These are phyloP conservation scores for Rotaria sp. DNA, from an alignment of 2,888 invertebrate species.

Conservation along the genomic window DNA sequence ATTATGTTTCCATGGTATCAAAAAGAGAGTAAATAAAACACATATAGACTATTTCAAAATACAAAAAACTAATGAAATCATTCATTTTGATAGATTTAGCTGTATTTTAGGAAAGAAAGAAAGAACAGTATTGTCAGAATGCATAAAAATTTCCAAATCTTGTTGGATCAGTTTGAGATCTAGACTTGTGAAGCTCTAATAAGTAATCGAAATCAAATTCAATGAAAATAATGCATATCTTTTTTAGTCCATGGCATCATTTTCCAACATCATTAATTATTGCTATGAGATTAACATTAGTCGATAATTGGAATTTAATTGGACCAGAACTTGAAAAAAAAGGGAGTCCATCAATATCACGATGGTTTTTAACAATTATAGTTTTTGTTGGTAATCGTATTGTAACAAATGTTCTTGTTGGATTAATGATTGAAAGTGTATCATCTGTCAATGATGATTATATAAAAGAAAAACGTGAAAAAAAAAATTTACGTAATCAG, in stretches of 20 bases:
- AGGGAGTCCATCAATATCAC: background rate
- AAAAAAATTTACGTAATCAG: constrained; percentile 17
- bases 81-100: no score
- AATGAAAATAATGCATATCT: no score
- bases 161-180: no score
- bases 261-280: background rate
- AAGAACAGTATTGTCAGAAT: no score
- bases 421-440: constrained; percentile 25
- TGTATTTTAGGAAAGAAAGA: no score
- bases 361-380: constrained; percentile 9
- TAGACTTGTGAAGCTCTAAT: no score
- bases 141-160: no score
- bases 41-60: no score
- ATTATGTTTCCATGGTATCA: no score
- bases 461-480: background rate
- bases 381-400: constrained; percentile 20
- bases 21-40: no score
- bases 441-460: constrained; percentile 13
- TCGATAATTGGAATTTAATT: constrained; percentile 12
- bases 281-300: background rate
- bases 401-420: background rate
- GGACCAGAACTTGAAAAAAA: background rate
- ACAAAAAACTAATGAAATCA: no score
- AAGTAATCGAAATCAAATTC: no score
- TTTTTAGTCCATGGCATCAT: constrained; percentile 1